Percentiles rank a stretch among this genome's conserved stretches.
Conservation (phyloP, 30 jellyfish, hydroid and myxozoan genomes). For the Aurelia aurita region DNA sequence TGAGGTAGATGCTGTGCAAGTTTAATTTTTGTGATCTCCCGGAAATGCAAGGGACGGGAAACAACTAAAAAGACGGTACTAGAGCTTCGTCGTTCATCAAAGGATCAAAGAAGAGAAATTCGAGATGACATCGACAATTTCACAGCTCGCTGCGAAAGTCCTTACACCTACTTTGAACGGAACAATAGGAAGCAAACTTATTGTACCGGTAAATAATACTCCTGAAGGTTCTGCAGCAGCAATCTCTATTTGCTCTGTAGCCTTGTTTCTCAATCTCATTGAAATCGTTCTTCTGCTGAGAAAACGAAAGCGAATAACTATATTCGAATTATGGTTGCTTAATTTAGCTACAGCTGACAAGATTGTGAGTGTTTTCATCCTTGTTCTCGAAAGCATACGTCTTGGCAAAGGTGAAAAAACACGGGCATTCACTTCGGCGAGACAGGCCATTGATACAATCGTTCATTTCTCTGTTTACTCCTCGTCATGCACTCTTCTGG, state of each 20-base stretch:
- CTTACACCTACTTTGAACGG: too few species aligned
- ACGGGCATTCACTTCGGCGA: not conserved
- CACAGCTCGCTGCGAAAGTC: too few species aligned
- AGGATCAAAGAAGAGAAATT: too few species aligned
- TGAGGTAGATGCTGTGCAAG: too few species aligned
- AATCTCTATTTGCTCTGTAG: conserved; percentile 10
- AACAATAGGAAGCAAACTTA: too few species aligned
- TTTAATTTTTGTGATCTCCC: too few species aligned
- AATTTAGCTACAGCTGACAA: conserved; percentile 20
- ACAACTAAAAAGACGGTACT: too few species aligned
- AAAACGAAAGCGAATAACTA: not conserved
- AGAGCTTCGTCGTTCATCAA: too few species aligned
- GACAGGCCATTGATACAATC: too few species aligned
- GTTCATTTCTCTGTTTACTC: conserved; percentile 19
- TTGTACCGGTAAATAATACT: not conserved
- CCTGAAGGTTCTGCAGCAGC: not conserved
- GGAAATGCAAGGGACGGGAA: too few species aligned
- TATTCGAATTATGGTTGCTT: conserved; percentile 21
- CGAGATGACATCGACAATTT: too few species aligned
- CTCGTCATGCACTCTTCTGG: not conserved
- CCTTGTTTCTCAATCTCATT: conserved; percentile 8
- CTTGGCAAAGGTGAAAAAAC: not conserved
- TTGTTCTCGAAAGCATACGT: not conserved
- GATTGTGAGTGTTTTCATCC: not conserved
- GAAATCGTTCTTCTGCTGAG: conserved; percentile 12